Percentiles rank a stretch among this genome's conserved stretches.
Evolutionary conservation across 2,113 vertebrate genomes (phyloP).

Genomic region (Sinocyclocheilus rhinocerous): DNA sequence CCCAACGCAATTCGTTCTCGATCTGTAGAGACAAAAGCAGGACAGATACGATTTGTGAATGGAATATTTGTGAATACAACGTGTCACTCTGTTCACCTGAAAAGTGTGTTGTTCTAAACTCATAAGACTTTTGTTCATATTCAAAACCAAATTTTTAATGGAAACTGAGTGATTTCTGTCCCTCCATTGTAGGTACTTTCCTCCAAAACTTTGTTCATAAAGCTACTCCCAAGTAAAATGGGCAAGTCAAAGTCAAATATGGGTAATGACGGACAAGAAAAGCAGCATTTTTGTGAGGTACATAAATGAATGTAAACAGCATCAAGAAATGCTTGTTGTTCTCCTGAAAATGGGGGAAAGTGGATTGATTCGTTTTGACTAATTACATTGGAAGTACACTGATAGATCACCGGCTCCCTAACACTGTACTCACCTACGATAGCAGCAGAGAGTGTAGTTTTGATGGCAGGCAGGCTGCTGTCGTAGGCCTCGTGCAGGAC

Average conservation of each 20-base stretch:
- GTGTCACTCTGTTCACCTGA: background rate
- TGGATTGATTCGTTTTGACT: background rate
- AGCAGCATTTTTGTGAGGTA: background rate
- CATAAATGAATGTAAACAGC: background rate
- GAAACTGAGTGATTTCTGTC: background rate
- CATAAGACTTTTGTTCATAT: background rate
- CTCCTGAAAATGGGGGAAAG: background rate
- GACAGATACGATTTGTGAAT: background rate
- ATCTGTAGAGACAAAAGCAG: constrained; percentile 73
- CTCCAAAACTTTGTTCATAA: background rate
- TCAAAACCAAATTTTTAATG: background rate
- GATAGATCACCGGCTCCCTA: background rate
- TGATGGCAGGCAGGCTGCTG: constrained; percentile 90
- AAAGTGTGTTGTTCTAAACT: background rate
- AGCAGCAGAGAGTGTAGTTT: constrained; percentile 85
- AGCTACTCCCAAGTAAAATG: background rate
- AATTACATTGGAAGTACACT: background rate
- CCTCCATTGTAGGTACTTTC: background rate
- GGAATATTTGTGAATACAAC: background rate
- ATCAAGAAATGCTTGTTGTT: background rate
- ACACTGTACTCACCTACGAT: constrained; percentile 80
- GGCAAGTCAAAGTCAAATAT: background rate
- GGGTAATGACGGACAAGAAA: background rate
- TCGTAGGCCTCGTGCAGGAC: constrained; percentile 93
- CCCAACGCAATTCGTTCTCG: constrained; percentile 90